These are phyloP conservation scores for Tetragnatha versicolor DNA, from an alignment of 1,140 invertebrate species.

Conservation along the genomic window DNA sequence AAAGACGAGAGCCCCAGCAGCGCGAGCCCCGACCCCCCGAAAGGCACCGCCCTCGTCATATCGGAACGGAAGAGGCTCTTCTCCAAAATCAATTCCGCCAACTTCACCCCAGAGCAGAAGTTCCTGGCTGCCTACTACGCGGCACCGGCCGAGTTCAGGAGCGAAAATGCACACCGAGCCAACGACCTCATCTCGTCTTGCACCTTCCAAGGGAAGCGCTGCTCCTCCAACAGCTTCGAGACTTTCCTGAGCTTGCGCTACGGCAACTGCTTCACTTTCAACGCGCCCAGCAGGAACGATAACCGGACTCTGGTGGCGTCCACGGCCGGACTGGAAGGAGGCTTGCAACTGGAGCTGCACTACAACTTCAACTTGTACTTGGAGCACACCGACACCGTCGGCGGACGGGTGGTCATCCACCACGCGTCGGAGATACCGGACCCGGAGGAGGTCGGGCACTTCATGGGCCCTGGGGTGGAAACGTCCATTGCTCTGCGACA, in stretches of 20 bases:
- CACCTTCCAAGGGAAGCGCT: not conserved
- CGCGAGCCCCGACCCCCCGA: too few species aligned
- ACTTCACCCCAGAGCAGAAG: too few species aligned
- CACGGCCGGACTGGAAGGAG: constrained; percentile 19
- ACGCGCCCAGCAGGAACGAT: not conserved
- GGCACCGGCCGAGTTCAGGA: not conserved
- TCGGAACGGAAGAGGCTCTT: not conserved
- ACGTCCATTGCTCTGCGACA: constrained; percentile 60
- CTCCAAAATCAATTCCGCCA: not conserved
- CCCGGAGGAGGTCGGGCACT: constrained; percentile 64
- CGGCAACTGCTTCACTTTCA: constrained; percentile 31
- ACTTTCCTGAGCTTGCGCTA: not conserved
- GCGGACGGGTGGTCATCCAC: constrained; percentile 63
- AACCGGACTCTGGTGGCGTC: too few species aligned
- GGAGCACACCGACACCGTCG: constrained; percentile 59
- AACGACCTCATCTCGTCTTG: not conserved
- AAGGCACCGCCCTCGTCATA: not conserved
- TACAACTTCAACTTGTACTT: constrained; percentile 63
- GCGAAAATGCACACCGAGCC: not conserved
- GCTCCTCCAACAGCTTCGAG: not conserved
- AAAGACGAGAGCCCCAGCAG: not conserved
- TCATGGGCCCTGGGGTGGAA: constrained; percentile 61
- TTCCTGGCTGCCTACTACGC: not conserved
- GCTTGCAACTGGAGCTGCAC: constrained; percentile 62
- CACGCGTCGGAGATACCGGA: constrained; percentile 61